Base-by-base conservation (phyloP, 64 coral and sea anemone genomes). In the Stylophora pistillata region DNA sequence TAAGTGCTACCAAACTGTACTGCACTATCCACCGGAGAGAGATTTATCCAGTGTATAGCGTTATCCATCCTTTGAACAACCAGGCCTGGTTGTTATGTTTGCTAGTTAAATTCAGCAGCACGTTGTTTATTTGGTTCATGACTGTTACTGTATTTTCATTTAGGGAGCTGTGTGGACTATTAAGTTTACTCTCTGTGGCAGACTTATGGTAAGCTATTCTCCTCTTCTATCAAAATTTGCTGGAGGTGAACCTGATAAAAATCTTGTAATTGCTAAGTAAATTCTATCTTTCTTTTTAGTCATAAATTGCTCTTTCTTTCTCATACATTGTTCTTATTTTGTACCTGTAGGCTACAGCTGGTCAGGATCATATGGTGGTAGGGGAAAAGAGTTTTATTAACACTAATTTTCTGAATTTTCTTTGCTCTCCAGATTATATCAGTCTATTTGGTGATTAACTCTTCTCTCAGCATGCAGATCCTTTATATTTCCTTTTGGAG, bases 91-190 rank as follows among this genome's bases (percentile, higher is more conserved):
- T n/a, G n/a, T n/a, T n/a, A n/a, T 47, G 37, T 47, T 47, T 47
- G 37, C 37, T 47, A 7, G 37, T 47, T 47, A 47, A 47, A 47
- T 47, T 47, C 0, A 47, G 37, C 37, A 47, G 7, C 0, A 7
- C 7, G 3, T 47, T 47, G 7, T 47, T 17, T 20, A 63, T 63
- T 63, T 63, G 60, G 21, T 16, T 23, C 52, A 13, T 63, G 28
- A 29, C n/a, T 73, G 3, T 7, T 23, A 64, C 13, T 58, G 5
- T 78, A 30, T 89, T 23, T 91, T 77, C n/a, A 10, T n/a, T 77
- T 41, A 98, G 95, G 95, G 95, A 65, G 95, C 95, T 87, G 86
- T 98, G 53, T 98, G 95, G 95, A 98, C 95, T 74, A 94, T 98
- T 52, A 98, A 98, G 56, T 98, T 98, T 89, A 89, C 95, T 28